Base-by-base conservation (phyloP, 1,140 invertebrate species). In the Listronotus bonariensis region DNA sequence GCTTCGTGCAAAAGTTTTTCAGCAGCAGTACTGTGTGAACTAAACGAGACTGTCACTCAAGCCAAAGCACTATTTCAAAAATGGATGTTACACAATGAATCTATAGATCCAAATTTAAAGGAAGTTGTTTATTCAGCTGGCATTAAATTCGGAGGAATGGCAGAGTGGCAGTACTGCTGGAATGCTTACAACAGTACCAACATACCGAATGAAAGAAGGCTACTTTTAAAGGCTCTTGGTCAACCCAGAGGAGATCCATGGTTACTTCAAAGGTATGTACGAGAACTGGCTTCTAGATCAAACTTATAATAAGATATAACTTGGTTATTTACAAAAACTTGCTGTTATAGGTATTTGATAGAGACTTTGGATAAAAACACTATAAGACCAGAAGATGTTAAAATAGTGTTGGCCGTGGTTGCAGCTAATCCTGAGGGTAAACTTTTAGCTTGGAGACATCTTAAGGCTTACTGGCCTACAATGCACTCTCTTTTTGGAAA, bases 141-240 rank as follows among this genome's bases (percentile, higher is more conserved):
- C 75, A 80, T 88, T 10, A 84, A 84, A 68, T 87, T 88, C 69
- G 91, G 91, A 0, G 84, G 84, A 0, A 83, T 87, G 53, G 77
- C 80, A 9, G 90, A 91, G 71, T 94, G 92, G 92, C 82, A 87
- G 42, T 83, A 87, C 74, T 91, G 89, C 67, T 92, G 89, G 87
- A 76, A 86, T 11, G 82, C 82, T 42, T 92, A 90, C 74, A 85
- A 87, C 59, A 83, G 82, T 17, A 86, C 87, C n/a, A 81, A 81
- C 49, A 81, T 88, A 32, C 83, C 88, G 0, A 89, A 85, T 68
- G 90, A 92, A 72, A 85, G 86, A 58, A 82, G 81, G 67, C 77
- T 89, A 8, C 81, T 92, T 63, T 79, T 92, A 0, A 83, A 85
- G 70, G 88, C 90, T 5, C 77, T 92, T n/a, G 88, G 88, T 1